These are phyloP conservation scores for Anticlea derivata DNA, from an alignment of 2,888 invertebrate genomes.

Conservation along the genomic window DNA sequence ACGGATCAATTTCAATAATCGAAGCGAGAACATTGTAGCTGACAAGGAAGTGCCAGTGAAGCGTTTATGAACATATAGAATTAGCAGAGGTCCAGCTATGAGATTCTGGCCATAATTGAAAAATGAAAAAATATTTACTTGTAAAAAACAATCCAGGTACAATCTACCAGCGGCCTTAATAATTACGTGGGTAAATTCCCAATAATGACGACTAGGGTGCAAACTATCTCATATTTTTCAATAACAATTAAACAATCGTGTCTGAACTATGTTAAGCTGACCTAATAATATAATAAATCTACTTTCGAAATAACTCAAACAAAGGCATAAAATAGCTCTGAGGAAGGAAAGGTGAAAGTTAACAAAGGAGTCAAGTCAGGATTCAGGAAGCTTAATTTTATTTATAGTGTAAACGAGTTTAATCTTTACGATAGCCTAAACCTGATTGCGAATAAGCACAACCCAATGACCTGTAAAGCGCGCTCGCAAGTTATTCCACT, in stretches of 20 bases:
- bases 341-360: conserved; percentile 24
- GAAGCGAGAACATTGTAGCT: conserved; percentile 5
- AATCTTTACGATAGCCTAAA: conserved; percentile 14
- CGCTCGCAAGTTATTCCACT: background rate
- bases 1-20: conserved; percentile 33
- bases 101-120: too few relatives aligned
- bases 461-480: conserved; percentile 23
- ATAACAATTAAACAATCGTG: too few relatives aligned
- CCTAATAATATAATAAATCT: too few relatives aligned
- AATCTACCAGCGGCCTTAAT: too few relatives aligned
- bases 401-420: conserved; percentile 16
- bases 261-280: too few relatives aligned
- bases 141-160: too few relatives aligned
- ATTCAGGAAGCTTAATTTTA: conserved; percentile 10
- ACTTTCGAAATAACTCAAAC: too few relatives aligned
- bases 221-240: too few relatives aligned
- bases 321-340: background rate
- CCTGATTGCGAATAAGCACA: background rate
- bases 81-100: background rate
- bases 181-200: too few relatives aligned
- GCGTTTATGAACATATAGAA: background rate
- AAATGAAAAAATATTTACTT: too few relatives aligned
- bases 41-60: conserved; percentile 5
- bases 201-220: too few relatives aligned
- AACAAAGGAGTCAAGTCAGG: conserved; percentile 8